Base-by-base conservation (phyloP, 2,888 invertebrate species). In the Strigamia maritima region DNA sequence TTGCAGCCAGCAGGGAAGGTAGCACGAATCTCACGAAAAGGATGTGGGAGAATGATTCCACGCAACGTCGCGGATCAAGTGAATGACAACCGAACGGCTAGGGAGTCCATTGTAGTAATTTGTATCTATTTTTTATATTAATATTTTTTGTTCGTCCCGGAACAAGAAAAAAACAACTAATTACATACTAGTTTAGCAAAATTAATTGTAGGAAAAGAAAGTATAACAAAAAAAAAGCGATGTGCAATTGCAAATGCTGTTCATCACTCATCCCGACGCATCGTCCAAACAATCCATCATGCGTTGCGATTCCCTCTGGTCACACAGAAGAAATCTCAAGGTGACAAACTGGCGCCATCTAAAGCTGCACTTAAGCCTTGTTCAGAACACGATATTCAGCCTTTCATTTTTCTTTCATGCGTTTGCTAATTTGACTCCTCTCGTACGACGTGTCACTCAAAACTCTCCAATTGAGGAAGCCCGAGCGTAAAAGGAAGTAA, bases 341-440 rank as follows among this genome's bases (percentile, higher is more conserved):
- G 70, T 70, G 70, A 70, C 70, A 70, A 70, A 70, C 70, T 28
- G 70, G 70, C 70, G 70, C 70, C 70, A 26, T 70, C 70, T 70
- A 70, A 70, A 70, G 70, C 70, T 70, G 70, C 70, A 70, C 70
- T 70, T 70, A 70, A 70, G 28, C 70, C 70, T 70, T 70, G 70
- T 70, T 70, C 28, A 70, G 70, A 28, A 70, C 54, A 54, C 19
- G n/a, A 19, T 70, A 70, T 70, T 70, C 70, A 70, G 14, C 70
- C 70, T 70, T 70, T 54, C 54, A 54, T 54, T 54, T 54, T 54
- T 54, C 54, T 19, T 70, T 70, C 70, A 28, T 70, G 70, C 70
- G 26, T 70, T 28, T 28, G 28, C 28, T 70, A 70, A 70, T 70
- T 70, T 70, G 70, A 70, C 70, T 70, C 70, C 16, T 28, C n/a